Percentiles rank a stretch among this genome's conserved stretches.
These are phyloP conservation scores for Acleris sparsana DNA, from an alignment of 2,888 invertebrate genomes.

Conservation along the genomic window DNA sequence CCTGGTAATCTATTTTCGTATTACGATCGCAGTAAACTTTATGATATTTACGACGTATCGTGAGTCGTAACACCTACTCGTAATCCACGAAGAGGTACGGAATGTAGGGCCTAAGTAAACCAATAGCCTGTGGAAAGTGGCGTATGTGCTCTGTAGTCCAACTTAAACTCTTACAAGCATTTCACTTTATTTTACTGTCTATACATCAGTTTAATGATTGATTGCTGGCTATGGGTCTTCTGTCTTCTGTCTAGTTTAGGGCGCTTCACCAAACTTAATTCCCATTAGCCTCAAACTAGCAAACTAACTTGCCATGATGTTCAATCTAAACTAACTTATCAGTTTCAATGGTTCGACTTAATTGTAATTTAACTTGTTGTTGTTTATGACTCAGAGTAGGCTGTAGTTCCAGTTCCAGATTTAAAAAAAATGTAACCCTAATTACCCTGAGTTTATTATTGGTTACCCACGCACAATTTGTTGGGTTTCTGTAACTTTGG, in stretches of 20 bases:
- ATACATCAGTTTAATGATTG: slow-evolving; percentile 4
- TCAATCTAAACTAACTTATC: slow-evolving; percentile 55
- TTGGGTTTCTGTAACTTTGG: neutral
- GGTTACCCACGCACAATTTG: neutral
- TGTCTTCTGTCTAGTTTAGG: slow-evolving; percentile 28
- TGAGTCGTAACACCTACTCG: slow-evolving; percentile 5
- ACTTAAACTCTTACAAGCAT: neutral
- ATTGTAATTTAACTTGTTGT: slow-evolving; percentile 50
- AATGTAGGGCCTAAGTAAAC: neutral
- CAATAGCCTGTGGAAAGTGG: neutral
- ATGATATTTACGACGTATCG: slow-evolving; percentile 2
- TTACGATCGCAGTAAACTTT: slow-evolving; percentile 13
- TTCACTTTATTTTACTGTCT: neutral
- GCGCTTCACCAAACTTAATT: slow-evolving; percentile 44
- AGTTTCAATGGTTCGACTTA: slow-evolving; percentile 47
- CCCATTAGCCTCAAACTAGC: slow-evolving; percentile 20
- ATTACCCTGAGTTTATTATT: neutral
- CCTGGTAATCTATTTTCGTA: slow-evolving; percentile 15
- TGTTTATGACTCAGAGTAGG: slow-evolving; percentile 34
- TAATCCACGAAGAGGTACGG: slow-evolving; percentile 4
- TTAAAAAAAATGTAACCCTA: too few relatives aligned
- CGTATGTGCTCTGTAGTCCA: neutral
- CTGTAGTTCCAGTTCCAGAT: too few relatives aligned
- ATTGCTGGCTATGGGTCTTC: slow-evolving; percentile 18
- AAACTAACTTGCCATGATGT: slow-evolving; percentile 53